phyloP scores from a whole-genome alignment of 2,113 vertebrate genomes.

The Rhegmatorhina hoffmannsi region DNA sequence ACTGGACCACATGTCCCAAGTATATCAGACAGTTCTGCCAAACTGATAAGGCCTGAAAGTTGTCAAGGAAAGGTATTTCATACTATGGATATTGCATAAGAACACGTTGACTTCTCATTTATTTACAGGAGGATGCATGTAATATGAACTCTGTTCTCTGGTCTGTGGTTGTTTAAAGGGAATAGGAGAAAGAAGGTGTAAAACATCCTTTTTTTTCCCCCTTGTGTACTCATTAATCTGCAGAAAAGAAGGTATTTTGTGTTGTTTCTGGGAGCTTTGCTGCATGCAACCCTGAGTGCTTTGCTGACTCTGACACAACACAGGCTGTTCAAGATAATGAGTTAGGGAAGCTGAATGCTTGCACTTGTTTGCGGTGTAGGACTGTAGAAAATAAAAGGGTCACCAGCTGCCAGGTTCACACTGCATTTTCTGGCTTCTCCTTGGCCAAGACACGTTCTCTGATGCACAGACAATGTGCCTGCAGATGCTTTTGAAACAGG shows the following conservation, averaged over 20 bases:
- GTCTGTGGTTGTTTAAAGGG: neutral
- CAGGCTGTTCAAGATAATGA: neutral
- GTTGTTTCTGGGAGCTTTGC: neutral
- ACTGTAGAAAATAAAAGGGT: neutral
- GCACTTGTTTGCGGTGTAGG: neutral
- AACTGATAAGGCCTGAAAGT: conserved; percentile 41
- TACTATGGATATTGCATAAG: neutral
- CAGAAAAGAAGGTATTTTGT: neutral
- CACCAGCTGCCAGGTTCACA: neutral
- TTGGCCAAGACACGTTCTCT: neutral
- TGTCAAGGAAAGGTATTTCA: neutral
- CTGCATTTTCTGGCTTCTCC: neutral
- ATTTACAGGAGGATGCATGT: neutral
- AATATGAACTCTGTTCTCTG: neutral
- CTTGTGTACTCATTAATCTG: neutral
- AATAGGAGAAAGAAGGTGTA: neutral
- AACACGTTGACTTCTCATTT: neutral
- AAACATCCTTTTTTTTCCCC: neutral
- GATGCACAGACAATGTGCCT: neutral
- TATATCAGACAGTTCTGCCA: neutral
- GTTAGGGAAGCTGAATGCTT: neutral
- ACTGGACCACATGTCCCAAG: neutral
- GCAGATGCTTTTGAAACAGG: neutral
- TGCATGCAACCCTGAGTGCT: neutral
- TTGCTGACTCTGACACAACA: neutral